These are phyloP conservation scores for Phasianus colchicus DNA, from an alignment of 2,113 vertebrate species.

Conservation along the genomic window DNA sequence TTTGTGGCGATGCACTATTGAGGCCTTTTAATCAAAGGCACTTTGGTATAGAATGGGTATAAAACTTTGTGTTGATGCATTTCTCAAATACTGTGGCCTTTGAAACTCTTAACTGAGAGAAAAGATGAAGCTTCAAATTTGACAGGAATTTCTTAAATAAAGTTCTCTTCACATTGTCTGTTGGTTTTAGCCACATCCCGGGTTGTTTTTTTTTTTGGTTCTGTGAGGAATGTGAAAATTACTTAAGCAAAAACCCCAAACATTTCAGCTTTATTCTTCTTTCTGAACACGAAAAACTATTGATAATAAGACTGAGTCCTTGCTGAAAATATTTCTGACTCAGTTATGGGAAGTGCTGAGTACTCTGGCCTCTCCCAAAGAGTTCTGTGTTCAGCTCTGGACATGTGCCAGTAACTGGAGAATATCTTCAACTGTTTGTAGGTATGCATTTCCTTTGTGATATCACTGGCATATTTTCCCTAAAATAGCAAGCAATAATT, in stretches of 20 bases:
- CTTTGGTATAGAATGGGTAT: not conserved
- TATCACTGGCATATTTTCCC: conserved; percentile 48
- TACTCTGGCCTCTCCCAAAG: conserved; percentile 42
- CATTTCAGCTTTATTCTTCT: not conserved
- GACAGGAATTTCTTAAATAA: not conserved
- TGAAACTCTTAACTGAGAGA: conserved; percentile 6
- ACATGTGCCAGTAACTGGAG: conserved; percentile 23
- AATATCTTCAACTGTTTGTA: conserved; percentile 56
- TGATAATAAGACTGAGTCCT: not conserved
- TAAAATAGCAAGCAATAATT: conserved; percentile 69
- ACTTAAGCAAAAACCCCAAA: not conserved
- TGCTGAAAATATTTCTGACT: conserved; percentile 4
- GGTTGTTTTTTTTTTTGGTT: not conserved
- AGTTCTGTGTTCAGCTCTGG: conserved; percentile 33
- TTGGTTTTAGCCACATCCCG: not conserved
- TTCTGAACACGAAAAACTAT: not conserved
- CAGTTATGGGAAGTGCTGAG: conserved; percentile 35
- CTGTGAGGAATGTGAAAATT: not conserved
- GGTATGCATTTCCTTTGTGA: conserved; percentile 72
- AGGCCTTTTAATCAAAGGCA: not conserved
- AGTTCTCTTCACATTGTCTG: not conserved
- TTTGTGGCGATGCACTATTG: fast-evolving
- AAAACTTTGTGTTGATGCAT: not conserved
- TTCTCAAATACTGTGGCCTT: not conserved
- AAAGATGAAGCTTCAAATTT: not conserved